Conservation (phyloP, 2,888 invertebrate species). For the Mechanitis mazaeus region DNA sequence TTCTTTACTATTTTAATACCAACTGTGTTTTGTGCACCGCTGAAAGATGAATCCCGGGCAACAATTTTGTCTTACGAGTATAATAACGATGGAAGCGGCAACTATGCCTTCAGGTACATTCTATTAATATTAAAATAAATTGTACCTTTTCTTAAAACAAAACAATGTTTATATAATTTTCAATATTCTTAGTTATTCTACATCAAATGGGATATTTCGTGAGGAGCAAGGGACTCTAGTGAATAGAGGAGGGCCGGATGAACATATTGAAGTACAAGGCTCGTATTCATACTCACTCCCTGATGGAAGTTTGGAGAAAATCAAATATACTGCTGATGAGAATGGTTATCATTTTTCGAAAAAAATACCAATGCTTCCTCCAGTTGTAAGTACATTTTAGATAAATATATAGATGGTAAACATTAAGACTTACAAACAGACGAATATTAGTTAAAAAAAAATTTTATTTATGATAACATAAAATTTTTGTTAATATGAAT, state of each 20-base stretch:
- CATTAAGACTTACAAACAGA: too few species aligned
- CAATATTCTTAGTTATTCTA: conserved; percentile 50
- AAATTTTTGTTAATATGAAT: too few species aligned
- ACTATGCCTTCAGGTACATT: conserved; percentile 37
- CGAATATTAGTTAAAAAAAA: too few species aligned
- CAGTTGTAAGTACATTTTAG: conserved; percentile 8
- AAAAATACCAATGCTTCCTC: too few species aligned
- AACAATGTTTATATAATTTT: too few species aligned
- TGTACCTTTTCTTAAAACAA: too few species aligned
- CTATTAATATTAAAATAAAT: background rate
- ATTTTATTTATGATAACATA: too few species aligned
- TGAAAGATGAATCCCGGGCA: conserved; percentile 23
- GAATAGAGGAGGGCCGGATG: conserved; percentile 70
- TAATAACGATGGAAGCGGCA: conserved; percentile 33
- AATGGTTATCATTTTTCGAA: too few species aligned
- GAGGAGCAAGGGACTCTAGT: conserved; percentile 69
- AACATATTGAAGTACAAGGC: conserved; percentile 70
- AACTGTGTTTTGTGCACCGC: conserved; percentile 4
- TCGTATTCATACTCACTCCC: conserved; percentile 67
- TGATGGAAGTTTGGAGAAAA: conserved; percentile 69
- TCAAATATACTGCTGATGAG: conserved; percentile 67
- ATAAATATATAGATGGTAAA: too few species aligned
- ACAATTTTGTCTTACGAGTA: conserved; percentile 26
- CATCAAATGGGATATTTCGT: conserved; percentile 71
- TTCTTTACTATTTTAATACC: conserved; percentile 5